Base-by-base conservation (phyloP, 2,797 vertebrate genomes). In the Macroramphosus scolopax region DNA sequence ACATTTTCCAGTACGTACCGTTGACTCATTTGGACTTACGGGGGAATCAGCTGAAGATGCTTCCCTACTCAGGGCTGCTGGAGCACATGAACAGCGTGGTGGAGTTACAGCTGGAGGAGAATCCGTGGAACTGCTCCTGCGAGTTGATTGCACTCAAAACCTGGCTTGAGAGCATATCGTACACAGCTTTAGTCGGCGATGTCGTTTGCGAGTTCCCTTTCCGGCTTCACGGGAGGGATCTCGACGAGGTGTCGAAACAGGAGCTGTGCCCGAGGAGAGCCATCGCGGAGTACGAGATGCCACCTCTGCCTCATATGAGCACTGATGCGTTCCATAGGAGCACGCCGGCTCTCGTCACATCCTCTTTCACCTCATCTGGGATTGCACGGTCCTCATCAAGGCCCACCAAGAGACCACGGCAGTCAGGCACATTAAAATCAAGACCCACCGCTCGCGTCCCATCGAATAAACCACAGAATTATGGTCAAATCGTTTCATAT, bases 201-300 rank as follows among this genome's bases (percentile, higher is more conserved):
- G 94, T 99, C 14, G 95, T 98, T 46, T 99, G 97, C 0, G 97
- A 99, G 86, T 98, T 96, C 5, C 97, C 97, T 22, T 98, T 99
- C 56, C 92, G 95, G 2, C 88, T 99, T 17, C 96, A 98, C 0
- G 96, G 97, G 50, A 90, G 95, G 80, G 96, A 98, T 66, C 78
- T 98, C 14, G 94, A 95, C 26, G 95, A 97, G 75, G 94, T 99
- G 55, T 95, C 95, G 43, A 98, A 98, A 69, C 95, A 96, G 68
- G 97, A 99, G 72, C 87, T 99, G 51, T 99, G 97, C 80, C 94
- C 97, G 2, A 89, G 94, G 77, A 94, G 92, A 88, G 91, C 95
- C 33, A 93, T 95, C 39, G 93, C 93, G 0, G 94, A 95, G 77
- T 97, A 95, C 4, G 95, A 98, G 70, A 94, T 97, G 93, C 92